Percentiles rank a stretch among this genome's conserved stretches.
phyloP scores from a whole-genome alignment of 2,888 invertebrate species.

The Pristionchus exspectatus region DNA sequence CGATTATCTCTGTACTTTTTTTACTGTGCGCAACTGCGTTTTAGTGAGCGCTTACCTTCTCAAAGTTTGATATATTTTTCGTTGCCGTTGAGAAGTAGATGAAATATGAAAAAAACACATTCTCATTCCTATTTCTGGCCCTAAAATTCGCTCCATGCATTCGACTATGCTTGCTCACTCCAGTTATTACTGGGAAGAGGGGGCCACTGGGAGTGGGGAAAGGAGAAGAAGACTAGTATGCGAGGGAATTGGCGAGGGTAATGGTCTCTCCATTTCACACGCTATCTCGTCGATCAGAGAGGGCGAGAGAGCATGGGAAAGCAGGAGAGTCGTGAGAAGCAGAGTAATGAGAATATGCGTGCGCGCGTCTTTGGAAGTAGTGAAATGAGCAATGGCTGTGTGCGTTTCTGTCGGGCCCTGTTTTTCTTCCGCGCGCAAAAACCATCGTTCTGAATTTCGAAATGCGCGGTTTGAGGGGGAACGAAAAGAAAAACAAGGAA shows the following conservation, averaged over 20 bases:
- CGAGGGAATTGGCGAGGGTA: too few relatives aligned
- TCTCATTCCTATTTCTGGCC: not conserved
- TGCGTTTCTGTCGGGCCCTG: not conserved
- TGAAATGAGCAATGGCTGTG: not conserved
- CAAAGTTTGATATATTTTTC: not conserved
- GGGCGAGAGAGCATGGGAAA: not conserved
- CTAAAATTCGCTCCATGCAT: not conserved
- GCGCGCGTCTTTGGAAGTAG: not conserved
- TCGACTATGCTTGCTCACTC: constrained; percentile 9
- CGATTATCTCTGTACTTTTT: not conserved
- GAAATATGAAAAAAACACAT: not conserved
- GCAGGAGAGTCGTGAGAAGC: not conserved
- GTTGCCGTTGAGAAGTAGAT: not conserved
- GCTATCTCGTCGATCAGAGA: too few relatives aligned
- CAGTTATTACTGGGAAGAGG: not conserved
- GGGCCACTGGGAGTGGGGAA: not conserved
- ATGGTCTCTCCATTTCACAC: too few relatives aligned
- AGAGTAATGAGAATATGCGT: not conserved
- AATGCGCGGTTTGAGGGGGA: not conserved
- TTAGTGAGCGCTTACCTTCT: not conserved
- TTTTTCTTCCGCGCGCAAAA: not conserved
- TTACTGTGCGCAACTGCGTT: not conserved
- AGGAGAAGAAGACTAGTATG: not conserved
- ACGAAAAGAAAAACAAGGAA: not conserved
- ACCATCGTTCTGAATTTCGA: not conserved